These are phyloP conservation scores for Aphidius gifuensis DNA, from an alignment of 1,140 invertebrate species.

Conservation along the genomic window DNA sequence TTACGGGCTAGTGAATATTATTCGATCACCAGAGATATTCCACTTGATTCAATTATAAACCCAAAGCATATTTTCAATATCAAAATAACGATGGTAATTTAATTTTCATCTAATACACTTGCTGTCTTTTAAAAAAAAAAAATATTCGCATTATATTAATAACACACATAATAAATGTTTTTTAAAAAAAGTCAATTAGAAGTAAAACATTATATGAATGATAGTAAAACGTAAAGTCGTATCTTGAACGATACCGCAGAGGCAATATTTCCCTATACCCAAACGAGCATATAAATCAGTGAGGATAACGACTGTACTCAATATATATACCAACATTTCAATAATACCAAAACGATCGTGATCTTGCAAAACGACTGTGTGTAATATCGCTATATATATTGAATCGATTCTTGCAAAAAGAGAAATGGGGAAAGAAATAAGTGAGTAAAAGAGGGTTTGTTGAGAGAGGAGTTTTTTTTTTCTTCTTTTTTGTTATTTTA, in stretches of 20 bases:
- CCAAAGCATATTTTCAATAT: background rate
- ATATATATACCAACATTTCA: slow-evolving; percentile 4
- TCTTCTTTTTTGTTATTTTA: too few species aligned
- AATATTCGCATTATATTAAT: too few species aligned
- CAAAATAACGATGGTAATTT: background rate
- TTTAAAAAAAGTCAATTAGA: background rate
- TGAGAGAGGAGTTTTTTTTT: too few species aligned
- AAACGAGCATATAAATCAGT: background rate
- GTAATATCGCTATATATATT: background rate
- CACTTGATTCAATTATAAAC: too few species aligned
- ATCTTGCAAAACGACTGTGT: background rate
- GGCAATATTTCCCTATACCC: background rate
- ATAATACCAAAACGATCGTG: slow-evolving; percentile 3
- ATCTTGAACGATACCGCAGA: too few species aligned
- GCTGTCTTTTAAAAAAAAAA: too few species aligned
- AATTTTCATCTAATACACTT: too few species aligned
- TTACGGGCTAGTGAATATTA: too few species aligned
- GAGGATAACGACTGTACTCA: slow-evolving; percentile 6
- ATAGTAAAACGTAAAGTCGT: too few species aligned
- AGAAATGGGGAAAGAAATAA: background rate
- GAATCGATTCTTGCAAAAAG: background rate
- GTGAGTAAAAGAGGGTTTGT: background rate
- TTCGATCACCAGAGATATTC: too few species aligned
- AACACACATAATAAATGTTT: too few species aligned
- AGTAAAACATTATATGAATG: background rate